Evolutionary conservation across 2,797 vertebrate species (phyloP), one percentile per base, ranked within the genome.

Genomic region (Parauchenoglanis punctatus): DNA sequence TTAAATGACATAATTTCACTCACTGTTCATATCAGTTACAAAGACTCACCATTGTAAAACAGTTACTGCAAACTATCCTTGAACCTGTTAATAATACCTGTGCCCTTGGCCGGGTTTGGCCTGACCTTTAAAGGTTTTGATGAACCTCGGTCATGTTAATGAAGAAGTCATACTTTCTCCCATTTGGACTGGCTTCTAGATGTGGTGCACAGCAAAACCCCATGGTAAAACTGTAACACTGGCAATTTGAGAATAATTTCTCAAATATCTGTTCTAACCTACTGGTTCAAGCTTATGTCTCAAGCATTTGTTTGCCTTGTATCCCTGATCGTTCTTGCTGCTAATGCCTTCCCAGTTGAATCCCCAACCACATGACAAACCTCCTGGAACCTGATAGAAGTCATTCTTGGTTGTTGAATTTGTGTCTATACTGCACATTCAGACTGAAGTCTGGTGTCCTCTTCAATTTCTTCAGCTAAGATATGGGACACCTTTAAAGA

Each of bases 331-430:
- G 17, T 61, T 61, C 28, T 35, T 63, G 58, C 58, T 81, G 58
- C 56, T 63, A 81, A 81, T 63, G 80, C 63, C 80, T 63, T 81
- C 59, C 80, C 59, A 63, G 59, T 40, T 81, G 58, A 81, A 81
- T 81, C 23, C 13, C 59, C 23, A 46, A 65, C 58, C 35, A n/a
- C 58, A 63, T 63, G 25, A 25, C 11, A 44, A 7, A 63, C 35
- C 6, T 63, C 59, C 59, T 63, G 40, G 40, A 65, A 46, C 58
- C 58, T 46, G 77, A 46, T n/a, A 81, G 58, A 1, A 65, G 40
- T 31, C 23, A 8, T 25, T 0, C 1, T 58, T 58, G 11, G 4
- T 35, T 58, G 54, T 4, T 0, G 11, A 44, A 61, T 61, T 81
- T 61, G 11, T 81, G 10, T 23, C 78, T 40, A 15, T 61, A 13